Evolutionary conservation across 2,888 invertebrate species (phyloP).

Genomic region (Polydrusus pterygomalis): DNA sequence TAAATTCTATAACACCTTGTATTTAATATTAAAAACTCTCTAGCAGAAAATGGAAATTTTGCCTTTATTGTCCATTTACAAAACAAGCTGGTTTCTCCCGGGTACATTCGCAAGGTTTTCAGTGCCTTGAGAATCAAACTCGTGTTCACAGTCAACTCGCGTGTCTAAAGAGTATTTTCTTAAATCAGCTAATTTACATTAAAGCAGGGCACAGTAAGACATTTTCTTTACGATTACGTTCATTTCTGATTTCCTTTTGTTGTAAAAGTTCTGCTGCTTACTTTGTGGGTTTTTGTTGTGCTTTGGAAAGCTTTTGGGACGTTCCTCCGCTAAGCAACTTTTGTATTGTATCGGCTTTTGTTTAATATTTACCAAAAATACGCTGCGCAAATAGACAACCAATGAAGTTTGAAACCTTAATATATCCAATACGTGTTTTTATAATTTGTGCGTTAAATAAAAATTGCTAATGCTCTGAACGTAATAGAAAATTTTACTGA

Average conservation of each 20-base stretch:
- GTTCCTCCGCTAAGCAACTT: background rate
- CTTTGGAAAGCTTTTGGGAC: background rate
- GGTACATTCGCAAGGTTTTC: slow-evolving; percentile 3
- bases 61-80: background rate
- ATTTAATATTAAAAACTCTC: background rate
- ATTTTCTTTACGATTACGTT: slow-evolving; percentile 9
- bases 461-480: no score
- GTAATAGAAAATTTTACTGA: no score
- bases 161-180: background rate
- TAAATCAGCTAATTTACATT: slow-evolving; percentile 17
- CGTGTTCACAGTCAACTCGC: slow-evolving; percentile 16
- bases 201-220: background rate
- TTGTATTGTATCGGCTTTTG: background rate
- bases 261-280: background rate
- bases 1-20: no score
- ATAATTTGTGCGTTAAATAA: no score
- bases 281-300: background rate
- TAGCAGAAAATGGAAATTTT: background rate
- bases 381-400: no score
- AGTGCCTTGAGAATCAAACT: slow-evolving; percentile 6
- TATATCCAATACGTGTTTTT: no score
- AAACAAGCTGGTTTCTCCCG: background rate
- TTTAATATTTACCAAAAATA: no score
- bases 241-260: slow-evolving; percentile 6
- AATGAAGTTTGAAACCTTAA: no score